These are phyloP conservation scores for Triplophysa bombifrons DNA, from an alignment of 2,797 vertebrate genomes.

Conservation along the genomic window DNA sequence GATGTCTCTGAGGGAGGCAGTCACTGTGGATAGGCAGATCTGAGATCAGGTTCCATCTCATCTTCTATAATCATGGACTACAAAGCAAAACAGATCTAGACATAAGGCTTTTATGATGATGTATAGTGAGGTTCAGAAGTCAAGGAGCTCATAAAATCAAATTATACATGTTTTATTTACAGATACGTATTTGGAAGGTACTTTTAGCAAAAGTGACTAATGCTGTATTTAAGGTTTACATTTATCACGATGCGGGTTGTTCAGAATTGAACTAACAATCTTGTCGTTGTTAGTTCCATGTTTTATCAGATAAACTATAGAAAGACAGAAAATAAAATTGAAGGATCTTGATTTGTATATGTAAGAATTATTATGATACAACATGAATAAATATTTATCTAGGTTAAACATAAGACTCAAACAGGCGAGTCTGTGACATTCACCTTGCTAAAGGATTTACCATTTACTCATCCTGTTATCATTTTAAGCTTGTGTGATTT, in stretches of 20 bases:
- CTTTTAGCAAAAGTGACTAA: not conserved
- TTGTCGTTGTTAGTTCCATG: not conserved
- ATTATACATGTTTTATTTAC: not conserved
- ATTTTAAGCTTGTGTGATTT: too few species aligned
- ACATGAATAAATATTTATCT: too few species aligned
- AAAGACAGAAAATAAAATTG: too few species aligned
- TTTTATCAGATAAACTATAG: too few species aligned
- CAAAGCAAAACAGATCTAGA: constrained; percentile 29
- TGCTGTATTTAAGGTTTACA: not conserved
- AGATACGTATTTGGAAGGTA: not conserved
- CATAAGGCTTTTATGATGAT: not conserved
- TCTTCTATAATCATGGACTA: constrained; percentile 28
- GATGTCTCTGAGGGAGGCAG: constrained; percentile 22
- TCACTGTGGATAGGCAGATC: constrained; percentile 28
- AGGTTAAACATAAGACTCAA: too few species aligned
- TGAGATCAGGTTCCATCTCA: constrained; percentile 24
- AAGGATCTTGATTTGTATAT: too few species aligned
- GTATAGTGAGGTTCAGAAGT: not conserved
- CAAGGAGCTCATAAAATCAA: not conserved
- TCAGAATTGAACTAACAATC: not conserved
- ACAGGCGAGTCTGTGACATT: not conserved
- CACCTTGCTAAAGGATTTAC: too few species aligned
- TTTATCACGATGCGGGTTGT: not conserved
- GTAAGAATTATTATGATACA: too few species aligned
- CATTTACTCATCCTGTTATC: too few species aligned